These are phyloP conservation scores for Tamandua tetradactyla DNA, from an alignment of 2,797 vertebrate genomes.

Conservation along the genomic window DNA sequence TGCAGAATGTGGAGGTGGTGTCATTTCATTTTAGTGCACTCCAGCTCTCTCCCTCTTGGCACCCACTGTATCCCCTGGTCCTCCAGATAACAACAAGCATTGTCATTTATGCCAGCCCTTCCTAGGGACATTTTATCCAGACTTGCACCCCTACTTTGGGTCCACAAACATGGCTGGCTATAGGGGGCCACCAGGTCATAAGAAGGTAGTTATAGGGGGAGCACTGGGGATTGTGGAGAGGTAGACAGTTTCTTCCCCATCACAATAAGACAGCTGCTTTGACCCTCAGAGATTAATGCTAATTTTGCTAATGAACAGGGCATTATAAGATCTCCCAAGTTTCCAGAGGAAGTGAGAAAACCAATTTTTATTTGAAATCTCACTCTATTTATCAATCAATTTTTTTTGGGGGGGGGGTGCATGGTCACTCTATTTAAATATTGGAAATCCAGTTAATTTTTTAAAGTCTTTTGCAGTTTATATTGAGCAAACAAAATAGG, in stretches of 20 bases:
- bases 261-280: not conserved
- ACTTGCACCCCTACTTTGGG: not conserved
- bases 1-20: not conserved
- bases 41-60: not conserved
- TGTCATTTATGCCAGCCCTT: not conserved
- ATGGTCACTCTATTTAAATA: not conserved
- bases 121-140: not conserved
- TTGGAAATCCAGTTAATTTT: not conserved
- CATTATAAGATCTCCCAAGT: not conserved
- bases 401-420: no score
- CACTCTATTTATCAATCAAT: not conserved
- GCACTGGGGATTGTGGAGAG: no score
- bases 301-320: no score
- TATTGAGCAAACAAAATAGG: not conserved
- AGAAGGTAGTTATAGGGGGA: not conserved
- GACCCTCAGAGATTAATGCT: not conserved
- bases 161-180: not conserved
- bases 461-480: not conserved
- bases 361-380: not conserved
- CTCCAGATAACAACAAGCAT: not conserved
- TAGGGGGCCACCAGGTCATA: not conserved
- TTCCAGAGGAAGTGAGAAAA: not conserved
- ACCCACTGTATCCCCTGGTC: fast-evolving
- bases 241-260: not conserved
- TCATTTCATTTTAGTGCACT: not conserved